Evolutionary conservation across 64 coral and sea anemone species (phyloP).

Genomic region (Pachyseris speciosa): DNA sequence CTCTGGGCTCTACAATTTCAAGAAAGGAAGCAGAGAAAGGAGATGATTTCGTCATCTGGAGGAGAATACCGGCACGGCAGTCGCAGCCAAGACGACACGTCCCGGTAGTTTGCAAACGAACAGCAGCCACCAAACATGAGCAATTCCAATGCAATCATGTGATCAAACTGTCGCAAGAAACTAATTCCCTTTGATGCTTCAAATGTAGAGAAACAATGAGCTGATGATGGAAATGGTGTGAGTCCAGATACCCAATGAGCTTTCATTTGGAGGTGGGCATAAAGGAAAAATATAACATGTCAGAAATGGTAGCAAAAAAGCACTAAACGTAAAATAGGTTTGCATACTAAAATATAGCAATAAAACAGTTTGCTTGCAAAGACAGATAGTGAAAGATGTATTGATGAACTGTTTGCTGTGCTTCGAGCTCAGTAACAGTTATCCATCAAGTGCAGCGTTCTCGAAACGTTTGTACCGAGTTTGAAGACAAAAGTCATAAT

Average conservation of each 20-base stretch:
- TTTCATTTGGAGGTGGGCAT: conserved; percentile 24
- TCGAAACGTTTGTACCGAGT: conserved; percentile 21
- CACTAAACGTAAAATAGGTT: not conserved
- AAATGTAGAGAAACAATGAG: conserved; percentile 18
- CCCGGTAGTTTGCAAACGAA: not conserved
- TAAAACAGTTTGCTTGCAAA: not conserved
- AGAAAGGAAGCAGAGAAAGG: no score
- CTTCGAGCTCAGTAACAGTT: conserved; percentile 19
- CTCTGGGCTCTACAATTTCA: no score
- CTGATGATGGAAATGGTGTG: conserved; percentile 4
- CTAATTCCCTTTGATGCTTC: not conserved
- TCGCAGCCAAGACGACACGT: not conserved
- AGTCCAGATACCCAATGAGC: not conserved
- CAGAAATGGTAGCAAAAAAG: not conserved
- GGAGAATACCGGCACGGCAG: not conserved
- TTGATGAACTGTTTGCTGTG: not conserved
- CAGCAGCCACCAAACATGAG: not conserved
- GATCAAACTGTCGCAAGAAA: not conserved
- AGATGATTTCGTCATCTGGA: no score
- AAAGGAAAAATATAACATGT: not conserved
- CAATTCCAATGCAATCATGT: conserved; percentile 42
- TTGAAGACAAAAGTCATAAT: not conserved
- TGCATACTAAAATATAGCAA: not conserved
- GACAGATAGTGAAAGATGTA: not conserved
- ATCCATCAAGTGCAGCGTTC: not conserved